Conservation (phyloP, 2,888 invertebrate genomes). For the Chaetogeoica ovagalla region DNA sequence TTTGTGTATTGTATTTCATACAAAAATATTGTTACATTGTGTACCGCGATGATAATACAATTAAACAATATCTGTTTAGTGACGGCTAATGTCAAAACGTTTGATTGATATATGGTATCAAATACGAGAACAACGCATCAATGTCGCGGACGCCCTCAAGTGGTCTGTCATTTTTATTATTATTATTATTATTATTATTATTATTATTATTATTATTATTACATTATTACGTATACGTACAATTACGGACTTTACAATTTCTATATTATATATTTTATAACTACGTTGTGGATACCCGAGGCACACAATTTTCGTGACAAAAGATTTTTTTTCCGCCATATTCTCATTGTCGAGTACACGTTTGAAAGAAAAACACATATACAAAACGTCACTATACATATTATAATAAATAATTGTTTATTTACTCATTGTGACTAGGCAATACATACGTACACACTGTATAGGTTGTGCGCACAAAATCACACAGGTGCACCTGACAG, state of each 20-base stretch:
- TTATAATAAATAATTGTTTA: constrained; percentile 2
- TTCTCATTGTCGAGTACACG: not conserved
- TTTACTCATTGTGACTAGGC: constrained; percentile 4
- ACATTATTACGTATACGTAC: not conserved
- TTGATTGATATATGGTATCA: constrained; percentile 39
- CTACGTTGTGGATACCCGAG: not conserved
- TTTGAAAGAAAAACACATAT: constrained; percentile 24
- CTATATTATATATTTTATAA: constrained; percentile 4
- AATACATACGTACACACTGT: not conserved
- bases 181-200: constrained; percentile 19
- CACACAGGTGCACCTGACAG: not conserved
- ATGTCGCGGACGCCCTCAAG: constrained; percentile 34
- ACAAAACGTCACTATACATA: not conserved
- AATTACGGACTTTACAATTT: constrained; percentile 19
- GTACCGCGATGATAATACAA: constrained; percentile 1
- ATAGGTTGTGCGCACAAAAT: constrained; percentile 2
- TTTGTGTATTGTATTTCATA: not conserved
- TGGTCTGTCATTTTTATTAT: constrained; percentile 12
- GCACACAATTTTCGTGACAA: constrained; percentile 36
- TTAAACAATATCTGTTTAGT: not conserved
- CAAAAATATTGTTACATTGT: not conserved
- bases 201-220: not conserved
- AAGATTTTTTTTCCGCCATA: constrained; percentile 25
- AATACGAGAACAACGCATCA: constrained; percentile 10
- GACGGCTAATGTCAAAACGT: constrained; percentile 23